Base-by-base conservation (phyloP, 2,113 vertebrate species). In the Chaetorhynchus papuensis region DNA sequence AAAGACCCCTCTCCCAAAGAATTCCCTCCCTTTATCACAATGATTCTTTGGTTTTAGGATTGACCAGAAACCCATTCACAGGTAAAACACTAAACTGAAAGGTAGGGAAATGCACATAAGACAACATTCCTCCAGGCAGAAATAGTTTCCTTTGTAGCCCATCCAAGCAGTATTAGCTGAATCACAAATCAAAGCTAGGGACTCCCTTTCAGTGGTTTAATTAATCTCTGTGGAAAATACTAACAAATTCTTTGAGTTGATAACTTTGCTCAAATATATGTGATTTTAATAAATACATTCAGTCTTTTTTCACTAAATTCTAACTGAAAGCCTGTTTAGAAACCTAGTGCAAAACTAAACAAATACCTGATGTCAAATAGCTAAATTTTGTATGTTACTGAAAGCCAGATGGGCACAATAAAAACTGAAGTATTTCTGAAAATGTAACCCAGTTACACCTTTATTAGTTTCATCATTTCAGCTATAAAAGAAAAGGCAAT, bases 101-200 rank as follows among this genome's bases (percentile, higher is more conserved):
- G 31, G 74, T 11, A 83, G 27, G 45, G 93, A 96, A 90, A 85
- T 66, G 56, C 84, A 91, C 64, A 35, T 42, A 72, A 56, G 44
- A 89, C 45, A 93, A 88, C 35, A 87, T 76, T 87, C 89, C 33
- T 80, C 54, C 66, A 15, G 27, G 24, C 10, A 86, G 70, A 70
- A 69, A 79, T 6, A 69, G 54, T 61, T 87, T 54, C 63, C 76
- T 66, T 37, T 65, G 59, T 76, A 90, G 47, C 45, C 35, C 90
- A 74, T 50, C 50, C 83, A 79, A 76, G 18, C 56, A 65, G 7
- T 27, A 2, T 44, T 79, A 89, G 49, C 83, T 71, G 74, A 91
- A 94, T 75, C 72, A 92, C 83, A 94, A 97, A 95, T 92, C 93
- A 95, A 97, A 97, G 37, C 78, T 81, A 95, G 54, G 37, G 27